These are phyloP conservation scores for Aulostomus chinensis DNA, from an alignment of 2,797 vertebrate species.

Conservation along the genomic window DNA sequence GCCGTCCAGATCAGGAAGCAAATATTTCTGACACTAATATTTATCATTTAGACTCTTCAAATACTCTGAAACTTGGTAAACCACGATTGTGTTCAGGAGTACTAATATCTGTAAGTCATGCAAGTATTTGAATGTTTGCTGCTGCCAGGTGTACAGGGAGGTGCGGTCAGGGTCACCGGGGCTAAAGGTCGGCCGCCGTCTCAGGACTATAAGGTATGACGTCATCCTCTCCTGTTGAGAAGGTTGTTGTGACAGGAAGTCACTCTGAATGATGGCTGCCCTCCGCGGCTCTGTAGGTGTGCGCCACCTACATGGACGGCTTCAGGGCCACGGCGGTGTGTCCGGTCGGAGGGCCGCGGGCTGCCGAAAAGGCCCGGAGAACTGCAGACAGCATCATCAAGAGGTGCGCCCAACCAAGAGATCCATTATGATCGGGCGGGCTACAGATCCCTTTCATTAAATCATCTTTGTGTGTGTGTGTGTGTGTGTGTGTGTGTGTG, in stretches of 20 bases:
- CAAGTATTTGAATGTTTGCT: too few relatives aligned
- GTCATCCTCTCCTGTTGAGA: too few relatives aligned
- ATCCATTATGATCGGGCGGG: neutral
- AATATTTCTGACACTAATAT: too few relatives aligned
- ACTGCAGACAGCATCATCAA: constrained; percentile 84
- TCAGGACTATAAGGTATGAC: constrained; percentile 81
- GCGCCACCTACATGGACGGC: constrained; percentile 85
- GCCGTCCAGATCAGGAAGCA: too few relatives aligned
- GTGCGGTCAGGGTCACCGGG: constrained; percentile 80
- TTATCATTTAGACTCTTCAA: too few relatives aligned
- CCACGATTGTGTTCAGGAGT: too few relatives aligned
- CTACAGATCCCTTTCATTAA: too few relatives aligned
- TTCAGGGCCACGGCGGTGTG: constrained; percentile 88
- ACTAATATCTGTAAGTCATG: neutral
- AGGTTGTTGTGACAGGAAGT: too few relatives aligned
- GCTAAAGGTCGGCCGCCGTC: constrained; percentile 80
- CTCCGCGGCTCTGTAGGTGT: constrained; percentile 84
- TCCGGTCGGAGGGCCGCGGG: constrained; percentile 81
- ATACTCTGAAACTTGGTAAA: too few relatives aligned
- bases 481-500: constrained; percentile 1
- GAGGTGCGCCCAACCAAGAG: constrained; percentile 56
- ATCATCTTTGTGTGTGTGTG: neutral
- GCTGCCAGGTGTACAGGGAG: constrained; percentile 81
- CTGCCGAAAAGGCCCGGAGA: constrained; percentile 80
- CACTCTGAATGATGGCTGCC: too few relatives aligned